A percentile compares a stretch with the other conserved stretches of the same genome.
Conservation (phyloP, 2,888 invertebrate species). For the Nomada lathburiana region DNA sequence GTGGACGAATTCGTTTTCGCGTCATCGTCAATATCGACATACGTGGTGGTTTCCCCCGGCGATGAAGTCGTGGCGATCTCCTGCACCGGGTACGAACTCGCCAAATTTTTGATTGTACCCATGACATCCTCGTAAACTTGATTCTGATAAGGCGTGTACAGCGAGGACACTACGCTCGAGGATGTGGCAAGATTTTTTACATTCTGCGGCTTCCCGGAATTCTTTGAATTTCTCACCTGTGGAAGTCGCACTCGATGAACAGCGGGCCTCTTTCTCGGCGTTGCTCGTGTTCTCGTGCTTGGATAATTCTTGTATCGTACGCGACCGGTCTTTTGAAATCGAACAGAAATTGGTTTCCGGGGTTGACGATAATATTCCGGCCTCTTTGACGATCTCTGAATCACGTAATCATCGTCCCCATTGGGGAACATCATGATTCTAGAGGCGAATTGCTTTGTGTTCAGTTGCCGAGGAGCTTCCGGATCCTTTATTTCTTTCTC, state of each 20-base stretch:
- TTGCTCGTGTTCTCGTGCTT: constrained; percentile 3
- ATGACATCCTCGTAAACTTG: constrained; percentile 82
- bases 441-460: constrained; percentile 71
- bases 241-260: constrained; percentile 23
- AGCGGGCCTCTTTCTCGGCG: constrained; percentile 27
- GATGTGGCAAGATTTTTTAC: constrained; percentile 16
- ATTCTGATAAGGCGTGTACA: constrained; percentile 74
- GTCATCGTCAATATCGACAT: neutral
- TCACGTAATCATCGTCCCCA: constrained; percentile 69
- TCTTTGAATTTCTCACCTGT: neutral
- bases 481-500: constrained; percentile 81
- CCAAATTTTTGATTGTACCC: constrained; percentile 79
- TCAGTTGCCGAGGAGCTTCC: constrained; percentile 71
- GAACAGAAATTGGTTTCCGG: neutral
- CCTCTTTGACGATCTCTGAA: constrained; percentile 72
- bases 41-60: neutral
- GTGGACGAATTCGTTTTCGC: neutral
- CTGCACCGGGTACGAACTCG: constrained; percentile 43
- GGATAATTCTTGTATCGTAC: constrained; percentile 45
- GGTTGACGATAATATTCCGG: constrained; percentile 70
- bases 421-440: constrained; percentile 72
- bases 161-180: constrained; percentile 53
- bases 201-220: constrained; percentile 16
- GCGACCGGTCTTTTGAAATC: constrained; percentile 8
- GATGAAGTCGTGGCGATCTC: constrained; percentile 27